phyloP scores from a whole-genome alignment of 2,888 invertebrate genomes.

The Marasmarcha lunaedactyla region DNA sequence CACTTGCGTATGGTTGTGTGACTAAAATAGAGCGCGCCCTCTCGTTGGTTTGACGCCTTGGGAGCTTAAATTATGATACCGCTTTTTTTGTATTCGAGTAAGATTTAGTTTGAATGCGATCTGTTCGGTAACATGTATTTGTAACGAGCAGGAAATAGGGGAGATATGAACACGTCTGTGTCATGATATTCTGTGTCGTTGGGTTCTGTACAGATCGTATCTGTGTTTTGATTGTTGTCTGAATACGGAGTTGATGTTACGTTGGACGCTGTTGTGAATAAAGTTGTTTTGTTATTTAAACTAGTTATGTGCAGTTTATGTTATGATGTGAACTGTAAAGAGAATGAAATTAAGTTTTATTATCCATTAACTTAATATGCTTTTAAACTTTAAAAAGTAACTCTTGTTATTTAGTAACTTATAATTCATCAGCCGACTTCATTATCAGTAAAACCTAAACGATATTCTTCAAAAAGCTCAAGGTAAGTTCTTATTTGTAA shows the following conservation, averaged over 20 bases:
- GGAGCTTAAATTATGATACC: conserved; percentile 21
- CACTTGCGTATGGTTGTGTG: conserved; percentile 51
- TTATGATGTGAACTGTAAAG: too few relatives aligned
- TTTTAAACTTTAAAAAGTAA: too few relatives aligned
- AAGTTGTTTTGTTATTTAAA: neutral
- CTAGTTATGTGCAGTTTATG: too few relatives aligned
- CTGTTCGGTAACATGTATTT: conserved; percentile 26
- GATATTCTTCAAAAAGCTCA: too few relatives aligned
- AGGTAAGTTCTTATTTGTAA: too few relatives aligned
- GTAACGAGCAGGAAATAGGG: conserved; percentile 57
- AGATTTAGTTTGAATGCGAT: too few relatives aligned
- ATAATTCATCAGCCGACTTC: too few relatives aligned
- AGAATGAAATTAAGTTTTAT: too few relatives aligned
- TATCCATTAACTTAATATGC: too few relatives aligned
- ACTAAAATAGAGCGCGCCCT: conserved; percentile 55
- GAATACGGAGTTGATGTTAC: conserved; percentile 28
- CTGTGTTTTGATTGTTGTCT: conserved; percentile 32
- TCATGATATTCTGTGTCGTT: conserved; percentile 14
- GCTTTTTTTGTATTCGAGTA: conserved; percentile 31
- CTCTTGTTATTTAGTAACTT: too few relatives aligned
- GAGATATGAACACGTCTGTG: conserved; percentile 40
- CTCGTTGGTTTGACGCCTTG: conserved; percentile 42
- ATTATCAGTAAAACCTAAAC: too few relatives aligned
- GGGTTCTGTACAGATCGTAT: conserved; percentile 37
- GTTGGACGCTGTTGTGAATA: neutral